Conservation (phyloP, 2,797 vertebrate genomes). For the Todus mexicanus region DNA sequence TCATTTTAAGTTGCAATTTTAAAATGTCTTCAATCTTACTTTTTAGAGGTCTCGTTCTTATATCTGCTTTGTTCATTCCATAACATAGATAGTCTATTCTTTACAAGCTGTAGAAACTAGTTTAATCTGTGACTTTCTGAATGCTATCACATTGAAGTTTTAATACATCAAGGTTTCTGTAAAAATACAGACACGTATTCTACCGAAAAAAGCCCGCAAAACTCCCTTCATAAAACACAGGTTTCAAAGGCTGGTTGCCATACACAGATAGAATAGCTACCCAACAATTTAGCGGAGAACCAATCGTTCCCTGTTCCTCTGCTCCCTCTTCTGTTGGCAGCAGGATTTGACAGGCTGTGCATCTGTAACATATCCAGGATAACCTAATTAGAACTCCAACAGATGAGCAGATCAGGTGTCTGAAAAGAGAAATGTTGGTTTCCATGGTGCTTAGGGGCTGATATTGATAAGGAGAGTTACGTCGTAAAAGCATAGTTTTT, state of each 20-base stretch:
- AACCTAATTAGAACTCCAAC: background rate
- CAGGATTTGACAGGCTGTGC: background rate
- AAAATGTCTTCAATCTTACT: background rate
- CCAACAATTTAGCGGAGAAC: background rate
- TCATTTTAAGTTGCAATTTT: background rate
- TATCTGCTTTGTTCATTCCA: background rate
- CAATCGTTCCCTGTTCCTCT: background rate
- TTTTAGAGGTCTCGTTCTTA: background rate
- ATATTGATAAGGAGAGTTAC: background rate
- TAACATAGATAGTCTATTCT: background rate
- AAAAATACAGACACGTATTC: background rate
- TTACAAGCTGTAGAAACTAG: background rate
- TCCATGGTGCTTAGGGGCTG: background rate
- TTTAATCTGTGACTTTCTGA: background rate
- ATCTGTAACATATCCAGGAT: background rate
- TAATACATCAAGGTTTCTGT: background rate
- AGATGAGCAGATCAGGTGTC: background rate
- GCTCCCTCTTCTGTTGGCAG: constrained; percentile 50
- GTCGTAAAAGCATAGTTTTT: background rate
- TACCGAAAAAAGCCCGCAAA: no score
- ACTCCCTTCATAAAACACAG: background rate
- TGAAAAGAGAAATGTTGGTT: background rate
- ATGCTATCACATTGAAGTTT: background rate
- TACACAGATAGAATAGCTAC: background rate
- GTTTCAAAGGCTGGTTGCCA: background rate